Conservation (phyloP, 2,113 vertebrate species). For the Poicephalus meyeri region DNA sequence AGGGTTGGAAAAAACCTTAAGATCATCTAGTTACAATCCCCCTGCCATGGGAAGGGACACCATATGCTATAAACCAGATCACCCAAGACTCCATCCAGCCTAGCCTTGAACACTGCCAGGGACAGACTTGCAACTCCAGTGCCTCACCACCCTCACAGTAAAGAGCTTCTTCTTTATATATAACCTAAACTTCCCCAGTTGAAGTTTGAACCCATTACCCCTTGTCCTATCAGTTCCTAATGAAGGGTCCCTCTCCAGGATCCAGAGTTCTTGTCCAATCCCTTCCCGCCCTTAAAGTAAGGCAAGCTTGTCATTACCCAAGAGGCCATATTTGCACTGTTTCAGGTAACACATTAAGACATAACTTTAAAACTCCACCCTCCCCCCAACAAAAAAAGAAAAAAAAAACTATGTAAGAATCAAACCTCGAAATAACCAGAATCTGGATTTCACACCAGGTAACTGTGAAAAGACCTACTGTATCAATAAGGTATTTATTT, state of each 20-base stretch:
- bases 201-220: neutral
- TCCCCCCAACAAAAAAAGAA: no score
- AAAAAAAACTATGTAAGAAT: neutral
- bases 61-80: neutral
- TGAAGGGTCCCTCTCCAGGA: neutral
- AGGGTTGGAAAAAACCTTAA: neutral
- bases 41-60: neutral
- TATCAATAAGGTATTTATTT: neutral
- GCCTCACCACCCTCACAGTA: neutral
- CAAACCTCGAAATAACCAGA: neutral
- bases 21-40: neutral
- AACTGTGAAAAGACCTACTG: neutral
- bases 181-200: neutral
- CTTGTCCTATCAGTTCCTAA: neutral
- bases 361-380: neutral
- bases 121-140: neutral
- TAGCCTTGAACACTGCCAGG: neutral
- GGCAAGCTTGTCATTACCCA: fast-evolving
- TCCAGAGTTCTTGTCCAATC: neutral
- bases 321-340: neutral
- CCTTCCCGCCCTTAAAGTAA: neutral
- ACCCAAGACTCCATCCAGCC: neutral
- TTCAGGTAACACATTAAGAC: neutral
- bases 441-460: neutral
- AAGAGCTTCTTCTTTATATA: neutral